Evolutionary conservation across 2,888 invertebrate genomes (phyloP).

Genomic region (Aspidapion aeneum): DNA sequence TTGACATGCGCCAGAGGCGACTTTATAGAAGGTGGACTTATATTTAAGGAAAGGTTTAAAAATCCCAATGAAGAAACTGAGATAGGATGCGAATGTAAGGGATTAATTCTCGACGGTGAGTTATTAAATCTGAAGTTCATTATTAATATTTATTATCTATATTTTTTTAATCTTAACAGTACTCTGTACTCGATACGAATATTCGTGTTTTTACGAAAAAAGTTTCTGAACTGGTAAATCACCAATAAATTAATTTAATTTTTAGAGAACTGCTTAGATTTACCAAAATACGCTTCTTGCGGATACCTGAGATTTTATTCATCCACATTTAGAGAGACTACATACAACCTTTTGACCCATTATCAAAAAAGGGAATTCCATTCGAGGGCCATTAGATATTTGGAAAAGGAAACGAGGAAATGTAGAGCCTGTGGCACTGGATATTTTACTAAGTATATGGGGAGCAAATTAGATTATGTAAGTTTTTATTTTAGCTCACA

Average conservation of each 20-base stretch:
- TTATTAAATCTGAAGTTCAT: no score
- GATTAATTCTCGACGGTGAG: constrained; percentile 44
- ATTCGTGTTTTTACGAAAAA: constrained; percentile 1
- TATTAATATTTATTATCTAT: no score
- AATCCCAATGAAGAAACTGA: constrained; percentile 38
- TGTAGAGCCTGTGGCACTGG: constrained; percentile 57
- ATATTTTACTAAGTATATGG: constrained; percentile 51
- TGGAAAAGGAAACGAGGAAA: constrained; percentile 55
- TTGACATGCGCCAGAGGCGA: constrained; percentile 60
- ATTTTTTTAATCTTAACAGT: no score
- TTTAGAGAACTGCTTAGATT: constrained; percentile 51
- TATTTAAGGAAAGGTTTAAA: constrained; percentile 40
- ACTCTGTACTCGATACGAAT: no score
- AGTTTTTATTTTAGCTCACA: no score
- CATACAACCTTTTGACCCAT: constrained; percentile 61
- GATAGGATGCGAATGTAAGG: constrained; percentile 47
- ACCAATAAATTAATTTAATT: constrained; percentile 16
- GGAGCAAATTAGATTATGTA: constrained; percentile 43
- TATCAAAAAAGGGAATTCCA: constrained; percentile 61
- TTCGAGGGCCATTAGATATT: constrained; percentile 54
- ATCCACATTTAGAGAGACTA: constrained; percentile 55
- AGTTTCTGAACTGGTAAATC: not conserved
- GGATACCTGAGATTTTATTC: constrained; percentile 59
- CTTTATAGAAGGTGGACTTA: constrained; percentile 49
- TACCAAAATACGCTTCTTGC: constrained; percentile 61